Evolutionary conservation across 2,888 invertebrate genomes (phyloP).

Genomic region (Acanthosepion esculentum): DNA sequence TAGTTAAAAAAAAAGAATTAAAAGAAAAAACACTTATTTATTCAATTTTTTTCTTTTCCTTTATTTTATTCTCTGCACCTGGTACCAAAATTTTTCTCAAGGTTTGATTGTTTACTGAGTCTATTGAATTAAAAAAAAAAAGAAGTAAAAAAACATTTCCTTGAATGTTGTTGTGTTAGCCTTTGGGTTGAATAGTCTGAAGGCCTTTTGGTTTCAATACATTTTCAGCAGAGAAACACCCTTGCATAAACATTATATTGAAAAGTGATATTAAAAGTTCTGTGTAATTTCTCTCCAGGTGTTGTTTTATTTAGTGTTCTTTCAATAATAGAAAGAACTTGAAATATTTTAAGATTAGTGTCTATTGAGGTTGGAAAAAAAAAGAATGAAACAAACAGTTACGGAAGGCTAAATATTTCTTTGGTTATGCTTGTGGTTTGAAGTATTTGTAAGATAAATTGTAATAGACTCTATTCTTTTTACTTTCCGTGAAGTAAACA

Average conservation of each 20-base stretch:
- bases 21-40: neutral
- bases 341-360: constrained; percentile 9
- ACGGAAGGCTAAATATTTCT: neutral
- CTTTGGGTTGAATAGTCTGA: neutral
- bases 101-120: neutral
- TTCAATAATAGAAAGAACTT: neutral
- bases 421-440: neutral
- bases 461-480: neutral
- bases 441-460: neutral
- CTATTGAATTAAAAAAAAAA: neutral
- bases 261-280: constrained; percentile 2
- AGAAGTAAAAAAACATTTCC: neutral
- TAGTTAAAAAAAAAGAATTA: neutral
- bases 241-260: constrained; percentile 21
- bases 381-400: neutral
- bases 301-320: neutral
- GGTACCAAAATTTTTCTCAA: neutral
- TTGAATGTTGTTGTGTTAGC: neutral
- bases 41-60: neutral
- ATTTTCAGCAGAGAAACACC: neutral
- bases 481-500: too few relatives aligned
- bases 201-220: neutral
- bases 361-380: constrained; percentile 3
- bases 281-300: neutral
- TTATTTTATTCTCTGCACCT: neutral